Percentiles rank a stretch among this genome's conserved stretches.
Evolutionary conservation across 2,797 vertebrate species (phyloP).

Genomic region (Phataginus tricuspis): DNA sequence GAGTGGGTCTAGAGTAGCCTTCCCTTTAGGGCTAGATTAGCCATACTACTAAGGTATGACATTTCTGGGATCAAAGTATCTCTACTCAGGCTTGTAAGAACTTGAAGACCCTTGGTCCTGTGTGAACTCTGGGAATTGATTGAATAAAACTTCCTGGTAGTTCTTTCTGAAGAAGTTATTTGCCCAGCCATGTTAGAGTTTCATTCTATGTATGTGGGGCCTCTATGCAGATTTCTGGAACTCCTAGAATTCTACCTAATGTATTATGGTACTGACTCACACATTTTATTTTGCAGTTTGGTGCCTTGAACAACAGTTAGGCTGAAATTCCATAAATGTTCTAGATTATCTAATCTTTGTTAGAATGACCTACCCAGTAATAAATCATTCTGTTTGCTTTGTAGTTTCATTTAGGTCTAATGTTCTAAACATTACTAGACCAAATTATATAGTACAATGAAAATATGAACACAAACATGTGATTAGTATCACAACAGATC

Average conservation of each 20-base stretch:
- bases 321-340: conserved; percentile 28
- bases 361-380: background rate
- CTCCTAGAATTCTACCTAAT: conserved; percentile 12
- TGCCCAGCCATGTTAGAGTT: background rate
- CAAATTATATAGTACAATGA: conserved; percentile 19
- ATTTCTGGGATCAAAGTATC: conserved; percentile 27
- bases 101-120: background rate
- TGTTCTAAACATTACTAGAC: background rate
- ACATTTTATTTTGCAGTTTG: conserved; percentile 40
- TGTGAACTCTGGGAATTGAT: conserved; percentile 21
- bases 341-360: conserved; percentile 46
- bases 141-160: conserved; percentile 32
- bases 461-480: conserved; percentile 25
- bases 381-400: conserved; percentile 51
- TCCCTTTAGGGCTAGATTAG: conserved; percentile 3
- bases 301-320: background rate
- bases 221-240: conserved; percentile 5
- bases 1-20: background rate
- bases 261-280: background rate
- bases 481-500: conserved; percentile 2
- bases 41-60: background rate
- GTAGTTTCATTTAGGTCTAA: conserved; percentile 38
- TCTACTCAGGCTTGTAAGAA: background rate
- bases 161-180: conserved; percentile 36
- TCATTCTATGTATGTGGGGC: background rate